Evolutionary conservation across 2,888 invertebrate genomes (phyloP).

Genomic region (Tiphia femorata): DNA sequence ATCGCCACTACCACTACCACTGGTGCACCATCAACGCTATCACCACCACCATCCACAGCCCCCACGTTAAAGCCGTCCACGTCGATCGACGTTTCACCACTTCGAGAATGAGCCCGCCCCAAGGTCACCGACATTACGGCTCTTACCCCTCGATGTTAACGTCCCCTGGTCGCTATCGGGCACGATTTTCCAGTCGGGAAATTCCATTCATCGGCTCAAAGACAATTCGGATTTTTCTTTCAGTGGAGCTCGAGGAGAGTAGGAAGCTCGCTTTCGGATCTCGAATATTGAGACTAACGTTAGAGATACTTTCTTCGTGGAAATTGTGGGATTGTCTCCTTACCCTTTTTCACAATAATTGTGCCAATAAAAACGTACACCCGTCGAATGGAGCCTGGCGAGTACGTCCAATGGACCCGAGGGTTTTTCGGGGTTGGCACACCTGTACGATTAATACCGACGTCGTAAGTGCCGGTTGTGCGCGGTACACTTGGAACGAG

Average conservation of each 20-base stretch:
- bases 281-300: no score
- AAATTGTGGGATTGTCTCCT: no score
- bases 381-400: no score
- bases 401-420: no score
- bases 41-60: not conserved
- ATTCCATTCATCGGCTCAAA: conserved; percentile 23
- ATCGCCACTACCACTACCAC: conserved; percentile 25
- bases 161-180: no score
- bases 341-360: no score
- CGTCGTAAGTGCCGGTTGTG: conserved; percentile 41
- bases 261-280: no score
- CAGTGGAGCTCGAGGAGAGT: no score
- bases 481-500: conserved; percentile 41
- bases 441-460: conserved; percentile 35
- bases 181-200: conserved; percentile 46
- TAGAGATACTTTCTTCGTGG: no score
- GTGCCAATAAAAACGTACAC: no score
- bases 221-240: no score
- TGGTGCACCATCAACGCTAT: conserved; percentile 1
- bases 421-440: conserved; percentile 23
- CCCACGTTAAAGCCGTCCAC: conserved; percentile 3
- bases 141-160: not conserved
- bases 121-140: not conserved
- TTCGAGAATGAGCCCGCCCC: not conserved
- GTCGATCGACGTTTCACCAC: conserved; percentile 10